Evolutionary conservation across 2,797 vertebrate genomes (phyloP), one percentile per base, ranked within the genome.

Genomic region (Eulemur coronatus): DNA sequence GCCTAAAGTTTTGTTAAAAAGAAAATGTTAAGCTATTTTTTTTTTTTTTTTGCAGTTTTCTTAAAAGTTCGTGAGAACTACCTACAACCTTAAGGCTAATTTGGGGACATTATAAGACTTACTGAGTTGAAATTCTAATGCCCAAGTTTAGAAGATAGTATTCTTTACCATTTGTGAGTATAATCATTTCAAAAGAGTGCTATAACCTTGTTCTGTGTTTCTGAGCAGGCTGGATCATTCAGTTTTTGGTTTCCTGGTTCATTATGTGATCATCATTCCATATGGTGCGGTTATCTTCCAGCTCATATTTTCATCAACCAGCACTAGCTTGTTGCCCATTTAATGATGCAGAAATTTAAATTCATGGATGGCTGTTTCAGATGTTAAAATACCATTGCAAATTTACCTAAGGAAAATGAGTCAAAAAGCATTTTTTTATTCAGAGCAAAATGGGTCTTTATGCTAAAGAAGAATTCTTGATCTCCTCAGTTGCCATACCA

Each of bases 271-370:
- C 93, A 94, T 92, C 76, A 95, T 97, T 96, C 97, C 98, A 73
- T 97, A 98, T 97, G 98, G 97, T 92, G 88, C 81, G 72, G 70
- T 67, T 97, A 28, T 97, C 97, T 95, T 95, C 94, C 38, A 96
- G 97, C 90, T 97, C 95, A 24, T 97, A 96, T 97, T 98, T 97
- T 97, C 85, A 97, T 97, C 97, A 97, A 80, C 97, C 78, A 92
- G 85, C 82, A 93, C 80, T 82, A 96, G 84, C 73, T 96, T 98
- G 96, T 95, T 97, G 96, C 57, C 78, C 82, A 92, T 82, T 95
- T 98, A 98, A 98, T 97, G 97, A 87, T 97, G 94, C 80, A 98
- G 97, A 97, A 91, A 97, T 98, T 97, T 97, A 96, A 96, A 98
- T 96, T 97, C 94, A 94, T 2, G 38, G 97, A 78, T 94, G 93